Percentiles rank a stretch among this genome's conserved stretches.
These are phyloP conservation scores for Zaprionus kolodkinae DNA, from an alignment of 1,140 invertebrate genomes.

Conservation along the genomic window DNA sequence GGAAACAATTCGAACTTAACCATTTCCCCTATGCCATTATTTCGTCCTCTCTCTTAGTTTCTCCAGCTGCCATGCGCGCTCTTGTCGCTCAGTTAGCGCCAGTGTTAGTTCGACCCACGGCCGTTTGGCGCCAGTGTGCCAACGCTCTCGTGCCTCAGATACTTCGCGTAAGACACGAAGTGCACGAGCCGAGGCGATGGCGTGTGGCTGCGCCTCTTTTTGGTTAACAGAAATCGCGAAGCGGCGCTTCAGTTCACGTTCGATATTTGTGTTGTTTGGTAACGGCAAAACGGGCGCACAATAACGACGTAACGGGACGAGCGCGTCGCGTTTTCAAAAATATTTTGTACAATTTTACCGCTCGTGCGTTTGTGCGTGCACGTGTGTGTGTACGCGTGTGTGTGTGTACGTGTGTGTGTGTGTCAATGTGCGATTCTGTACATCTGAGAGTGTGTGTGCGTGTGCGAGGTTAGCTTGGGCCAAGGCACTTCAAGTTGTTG, in stretches of 20 bases:
- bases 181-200: slow-evolving; percentile 40
- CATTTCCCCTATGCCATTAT: background rate
- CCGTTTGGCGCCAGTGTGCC: slow-evolving; percentile 55
- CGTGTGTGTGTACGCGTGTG: slow-evolving; percentile 16
- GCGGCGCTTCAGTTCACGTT: slow-evolving; percentile 79
- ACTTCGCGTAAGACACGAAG: slow-evolving; percentile 24
- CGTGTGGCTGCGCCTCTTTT: slow-evolving; percentile 59
- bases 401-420: slow-evolving; percentile 27
- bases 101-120: slow-evolving; percentile 28
- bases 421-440: slow-evolving; percentile 8
- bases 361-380: slow-evolving; percentile 19
- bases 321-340: slow-evolving; percentile 57
- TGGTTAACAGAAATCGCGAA: slow-evolving; percentile 54
- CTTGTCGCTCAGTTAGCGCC: slow-evolving; percentile 8
- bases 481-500: slow-evolving; percentile 55
- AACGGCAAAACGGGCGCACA: slow-evolving; percentile 62
- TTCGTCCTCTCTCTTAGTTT: background rate
- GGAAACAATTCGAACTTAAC: background rate
- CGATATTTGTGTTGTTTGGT: slow-evolving; percentile 83
- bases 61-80: slow-evolving; percentile 48
- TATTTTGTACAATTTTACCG: slow-evolving; percentile 26
- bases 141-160: background rate
- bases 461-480: slow-evolving; percentile 28
- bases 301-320: slow-evolving; percentile 45
- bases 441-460: slow-evolving; percentile 26